phyloP scores from a whole-genome alignment of 1,140 invertebrate genomes.

The Trichonephila clavipes region DNA sequence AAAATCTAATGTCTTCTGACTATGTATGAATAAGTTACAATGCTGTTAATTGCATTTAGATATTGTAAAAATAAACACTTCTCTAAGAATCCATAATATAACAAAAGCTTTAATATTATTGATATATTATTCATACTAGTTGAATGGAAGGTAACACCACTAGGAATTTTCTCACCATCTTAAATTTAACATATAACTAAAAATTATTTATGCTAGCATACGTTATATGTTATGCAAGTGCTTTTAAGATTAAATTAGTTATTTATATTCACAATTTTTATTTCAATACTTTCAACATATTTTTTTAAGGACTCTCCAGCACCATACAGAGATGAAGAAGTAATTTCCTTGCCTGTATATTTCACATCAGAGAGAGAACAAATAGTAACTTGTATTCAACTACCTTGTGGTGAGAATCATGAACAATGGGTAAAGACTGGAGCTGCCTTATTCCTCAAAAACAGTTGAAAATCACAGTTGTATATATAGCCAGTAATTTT shows the following conservation, averaged over 20 bases:
- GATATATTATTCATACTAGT: too few species aligned
- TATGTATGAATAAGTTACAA: too few species aligned
- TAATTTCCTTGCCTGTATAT: slow-evolving; percentile 83
- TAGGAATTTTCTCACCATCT: too few species aligned
- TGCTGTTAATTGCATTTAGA: too few species aligned
- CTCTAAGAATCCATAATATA: too few species aligned
- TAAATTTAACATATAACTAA: too few species aligned
- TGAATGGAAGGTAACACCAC: too few species aligned
- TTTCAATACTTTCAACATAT: background rate
- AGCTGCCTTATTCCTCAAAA: slow-evolving; percentile 83
- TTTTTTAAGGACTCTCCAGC: slow-evolving; percentile 79
- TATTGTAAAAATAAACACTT: too few species aligned
- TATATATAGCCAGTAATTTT: background rate
- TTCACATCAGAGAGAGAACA: slow-evolving; percentile 82
- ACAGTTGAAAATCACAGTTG: slow-evolving; percentile 71
- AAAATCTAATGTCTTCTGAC: too few species aligned
- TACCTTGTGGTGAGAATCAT: slow-evolving; percentile 82
- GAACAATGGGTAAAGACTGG: slow-evolving; percentile 83
- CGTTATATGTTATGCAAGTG: too few species aligned
- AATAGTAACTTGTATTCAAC: slow-evolving; percentile 82
- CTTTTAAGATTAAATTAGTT: background rate
- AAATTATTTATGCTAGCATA: too few species aligned
- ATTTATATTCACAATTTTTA: background rate
- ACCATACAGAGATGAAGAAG: slow-evolving; percentile 80
- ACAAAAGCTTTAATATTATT: too few species aligned